phyloP scores from a whole-genome alignment of 2,113 vertebrate genomes.

The Caracal caracal region DNA sequence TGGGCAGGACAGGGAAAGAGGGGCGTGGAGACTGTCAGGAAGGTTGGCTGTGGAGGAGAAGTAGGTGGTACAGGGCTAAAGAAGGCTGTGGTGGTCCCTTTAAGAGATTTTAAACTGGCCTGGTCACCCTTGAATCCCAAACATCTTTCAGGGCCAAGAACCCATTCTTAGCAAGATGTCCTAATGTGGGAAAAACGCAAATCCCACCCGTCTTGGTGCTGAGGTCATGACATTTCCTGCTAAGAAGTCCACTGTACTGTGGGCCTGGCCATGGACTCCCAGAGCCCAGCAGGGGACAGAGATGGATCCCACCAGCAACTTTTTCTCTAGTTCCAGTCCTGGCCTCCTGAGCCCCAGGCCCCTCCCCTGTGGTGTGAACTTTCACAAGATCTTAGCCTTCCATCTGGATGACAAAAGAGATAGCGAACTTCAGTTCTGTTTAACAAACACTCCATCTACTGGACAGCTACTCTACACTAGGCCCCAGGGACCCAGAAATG shows the following conservation, averaged over 20 bases:
- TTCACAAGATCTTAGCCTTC: constrained; percentile 11
- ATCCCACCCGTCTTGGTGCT: constrained; percentile 38
- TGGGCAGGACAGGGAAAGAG: background rate
- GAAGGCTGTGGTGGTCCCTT: background rate
- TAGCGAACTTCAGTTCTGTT: background rate
- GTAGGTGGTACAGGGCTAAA: background rate
- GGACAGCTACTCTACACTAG: background rate
- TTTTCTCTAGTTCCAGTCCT: background rate
- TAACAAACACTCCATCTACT: background rate
- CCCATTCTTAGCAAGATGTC: constrained; percentile 67
- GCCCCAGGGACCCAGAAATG: background rate
- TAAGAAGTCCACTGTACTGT: background rate
- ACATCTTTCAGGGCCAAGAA: constrained; percentile 56
- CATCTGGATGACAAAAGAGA: background rate
- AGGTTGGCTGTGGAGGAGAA: background rate
- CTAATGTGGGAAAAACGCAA: constrained; percentile 74
- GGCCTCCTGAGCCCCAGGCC: background rate
- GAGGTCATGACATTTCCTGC: constrained; percentile 70
- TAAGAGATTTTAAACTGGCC: constrained; percentile 53
- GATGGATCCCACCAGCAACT: background rate
- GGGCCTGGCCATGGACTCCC: constrained; percentile 10
- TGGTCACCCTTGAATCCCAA: constrained; percentile 46
- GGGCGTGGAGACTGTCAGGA: background rate
- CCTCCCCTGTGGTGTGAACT: constrained; percentile 32
- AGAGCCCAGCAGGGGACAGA: constrained; percentile 28